Evolutionary conservation across 1,140 invertebrate species (phyloP), one percentile per base, ranked within the genome.

Genomic region (Neomicropteryx cornuta): DNA sequence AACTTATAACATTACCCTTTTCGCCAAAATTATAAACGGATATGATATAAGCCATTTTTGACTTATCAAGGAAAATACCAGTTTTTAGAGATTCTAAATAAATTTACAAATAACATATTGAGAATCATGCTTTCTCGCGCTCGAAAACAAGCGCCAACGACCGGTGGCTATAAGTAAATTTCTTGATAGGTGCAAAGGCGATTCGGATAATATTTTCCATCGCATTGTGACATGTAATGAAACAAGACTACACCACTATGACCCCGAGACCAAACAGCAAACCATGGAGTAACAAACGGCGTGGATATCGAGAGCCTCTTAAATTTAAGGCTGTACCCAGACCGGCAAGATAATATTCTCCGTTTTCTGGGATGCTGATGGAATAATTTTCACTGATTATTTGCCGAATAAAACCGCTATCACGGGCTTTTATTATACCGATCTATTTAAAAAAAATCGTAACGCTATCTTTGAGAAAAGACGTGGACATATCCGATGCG

Each of bases 171-270:
- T n/a, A n/a, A n/a, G n/a, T n/a, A n/a, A n/a, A n/a, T n/a, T n/a
- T 35, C 33, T 35, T 5, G n/a, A 35, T 3, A 22, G 3, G 14
- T 18, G 20, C 18, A 35, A 4, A 22, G 16, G 4, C 14, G 20
- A 3, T 22, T 22, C 4, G 19, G 20, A 35, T 3, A 20, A 18
- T 36, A 45, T 52, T 47, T 49, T 48, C 30, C 30, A 18, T 22
- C 36, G 42, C 38, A 44, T 50, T 23, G 39, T 58, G 4, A 56
- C 50, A 36, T 34, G 46, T 3, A 52, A 58, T 42, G 49, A 55
- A 47, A 61, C 51, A 17, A 55, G 44, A 55, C 44, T 58, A 10
- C 51, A 56, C 38, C 43, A 52, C 36, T 59, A 49, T 39, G 13
- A 33, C 11, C 32, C 32, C 18, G 32, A 33, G 18, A 33, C 13